Base-by-base conservation (phyloP, 1,140 invertebrate species). In the Mactra quadrangularis region DNA sequence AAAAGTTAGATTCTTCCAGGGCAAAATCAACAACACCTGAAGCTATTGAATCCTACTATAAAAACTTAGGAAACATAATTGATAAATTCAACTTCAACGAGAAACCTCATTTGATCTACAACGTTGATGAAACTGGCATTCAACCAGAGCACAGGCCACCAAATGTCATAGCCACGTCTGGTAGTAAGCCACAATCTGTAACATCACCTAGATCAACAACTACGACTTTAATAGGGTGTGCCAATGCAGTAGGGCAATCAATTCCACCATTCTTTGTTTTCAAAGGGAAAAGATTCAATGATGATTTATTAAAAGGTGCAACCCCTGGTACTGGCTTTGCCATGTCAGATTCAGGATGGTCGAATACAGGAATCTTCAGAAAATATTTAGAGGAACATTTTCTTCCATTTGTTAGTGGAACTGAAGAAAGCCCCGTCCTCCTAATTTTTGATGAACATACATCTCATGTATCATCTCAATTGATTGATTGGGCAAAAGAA, bases 211-310 rank as follows among this genome's bases (percentile, higher is more conserved):
- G 53, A 59, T 53, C 45, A 13, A 45, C 45, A 27, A 81, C 77
- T 0, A 70, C 66, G 45, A 81, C 60, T 41, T 62, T 87, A 79
- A 85, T 87, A 83, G 83, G 82, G 50, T 87, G 78, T 83, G 75
- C 71, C 64, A 85, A 86, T 71, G 77, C 62, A 1, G 17, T 71
- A n/a, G 77, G 77, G 15, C 33, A 81, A 29, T 2, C 77, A 41
- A 6, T 81, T 0, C 77, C 77, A 31, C 77, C 77, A 22, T 81
- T 45, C 35, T 81, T 81, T 45, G 41, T 81, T 47, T 70, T 81
- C 38, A 81, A 81, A 35, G 77, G 77, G 17, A 50, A 81, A 31
- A 27, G 66, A 27, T 59, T 41, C 31, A 47, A 59, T 25, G 25
- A 45, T n/a, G 66, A 55, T 17, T 41, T 81, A 3, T 19, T 81